Evolutionary conservation across 1,140 invertebrate genomes (phyloP).

Genomic region (Oscheius sp.): DNA sequence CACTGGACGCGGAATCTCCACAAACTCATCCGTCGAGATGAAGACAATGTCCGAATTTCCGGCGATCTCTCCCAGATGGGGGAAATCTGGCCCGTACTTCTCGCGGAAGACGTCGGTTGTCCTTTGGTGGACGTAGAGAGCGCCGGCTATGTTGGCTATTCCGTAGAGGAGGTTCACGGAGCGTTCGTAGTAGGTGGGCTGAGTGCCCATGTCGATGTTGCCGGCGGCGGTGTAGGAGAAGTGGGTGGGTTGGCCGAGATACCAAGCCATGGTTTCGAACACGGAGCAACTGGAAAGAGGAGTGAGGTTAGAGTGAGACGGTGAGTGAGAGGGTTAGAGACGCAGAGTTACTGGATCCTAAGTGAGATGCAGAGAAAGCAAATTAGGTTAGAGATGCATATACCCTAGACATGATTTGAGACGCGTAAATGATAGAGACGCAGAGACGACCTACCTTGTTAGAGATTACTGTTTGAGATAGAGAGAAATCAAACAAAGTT

Average conservation of each 20-base stretch:
- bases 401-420: too few species aligned
- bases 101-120: neutral
- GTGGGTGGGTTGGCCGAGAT: neutral
- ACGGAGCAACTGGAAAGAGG: neutral
- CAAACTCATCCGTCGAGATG: slow-evolving; percentile 32
- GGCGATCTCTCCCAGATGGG: slow-evolving; percentile 17
- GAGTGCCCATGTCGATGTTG: neutral
- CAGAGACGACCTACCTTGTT: too few species aligned
- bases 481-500: too few species aligned
- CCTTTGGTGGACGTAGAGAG: neutral
- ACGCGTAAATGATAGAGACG: too few species aligned
- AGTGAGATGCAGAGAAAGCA: too few species aligned
- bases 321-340: too few species aligned
- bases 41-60: slow-evolving; percentile 34
- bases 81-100: slow-evolving; percentile 22
- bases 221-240: neutral
- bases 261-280: neutral
- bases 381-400: too few species aligned
- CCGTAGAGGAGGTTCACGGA: neutral
- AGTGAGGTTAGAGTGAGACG: too few species aligned
- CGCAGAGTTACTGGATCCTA: too few species aligned
- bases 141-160: too few species aligned
- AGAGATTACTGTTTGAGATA: too few species aligned
- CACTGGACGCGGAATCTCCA: slow-evolving; percentile 28
- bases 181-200: neutral